Conservation (phyloP, 2,888 invertebrate genomes). For the Blastobasis lacticolella region DNA sequence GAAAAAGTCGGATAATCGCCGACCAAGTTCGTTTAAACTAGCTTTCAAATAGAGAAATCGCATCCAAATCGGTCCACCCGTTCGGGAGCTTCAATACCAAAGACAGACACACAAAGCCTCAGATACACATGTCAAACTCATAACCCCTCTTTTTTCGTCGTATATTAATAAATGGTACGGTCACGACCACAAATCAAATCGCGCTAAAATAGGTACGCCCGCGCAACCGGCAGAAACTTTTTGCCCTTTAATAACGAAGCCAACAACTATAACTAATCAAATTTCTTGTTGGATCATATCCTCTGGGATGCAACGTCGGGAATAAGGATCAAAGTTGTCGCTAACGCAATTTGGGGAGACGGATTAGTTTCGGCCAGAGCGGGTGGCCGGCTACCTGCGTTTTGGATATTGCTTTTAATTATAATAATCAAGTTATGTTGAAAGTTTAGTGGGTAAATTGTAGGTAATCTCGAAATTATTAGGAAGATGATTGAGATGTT, state of each 20-base stretch:
- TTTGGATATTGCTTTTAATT: constrained; percentile 51
- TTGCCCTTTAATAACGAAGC: constrained; percentile 53
- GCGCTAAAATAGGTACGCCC: too few species aligned
- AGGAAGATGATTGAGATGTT: not conserved
- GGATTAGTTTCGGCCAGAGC: constrained; percentile 66
- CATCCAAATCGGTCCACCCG: too few species aligned
- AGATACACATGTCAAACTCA: too few species aligned
- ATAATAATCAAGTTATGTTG: constrained; percentile 23
- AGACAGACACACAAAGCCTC: too few species aligned
- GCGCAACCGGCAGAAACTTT: constrained; percentile 1
- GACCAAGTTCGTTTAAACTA: too few species aligned
- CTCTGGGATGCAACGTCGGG: constrained; percentile 43
- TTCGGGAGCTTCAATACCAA: too few species aligned
- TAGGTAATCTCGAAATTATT: not conserved
- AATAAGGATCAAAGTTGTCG: constrained; percentile 68
- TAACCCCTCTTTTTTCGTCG: too few species aligned
- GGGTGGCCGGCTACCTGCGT: constrained; percentile 47
- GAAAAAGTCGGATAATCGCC: too few species aligned
- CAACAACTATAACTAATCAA: constrained; percentile 68
- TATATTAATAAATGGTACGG: too few species aligned
- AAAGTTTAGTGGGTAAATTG: constrained; percentile 7
- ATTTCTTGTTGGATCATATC: constrained; percentile 68
- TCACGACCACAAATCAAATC: too few species aligned
- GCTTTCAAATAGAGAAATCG: too few species aligned
- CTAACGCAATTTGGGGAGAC: constrained; percentile 66